These are phyloP conservation scores for Zaprionus camerounensis DNA, from an alignment of 1,140 invertebrate species.

Conservation along the genomic window DNA sequence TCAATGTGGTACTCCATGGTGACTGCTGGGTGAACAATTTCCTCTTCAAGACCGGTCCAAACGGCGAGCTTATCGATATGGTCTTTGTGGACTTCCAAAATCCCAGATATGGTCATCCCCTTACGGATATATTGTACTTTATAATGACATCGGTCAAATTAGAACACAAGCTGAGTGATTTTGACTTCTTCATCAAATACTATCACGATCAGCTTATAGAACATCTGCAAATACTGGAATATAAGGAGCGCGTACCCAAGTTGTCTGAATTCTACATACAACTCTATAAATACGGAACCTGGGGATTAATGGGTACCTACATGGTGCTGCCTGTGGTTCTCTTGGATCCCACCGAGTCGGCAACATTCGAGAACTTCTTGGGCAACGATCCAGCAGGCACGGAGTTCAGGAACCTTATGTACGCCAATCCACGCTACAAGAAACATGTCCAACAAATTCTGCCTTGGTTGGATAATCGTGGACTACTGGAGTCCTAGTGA, in stretches of 20 bases:
- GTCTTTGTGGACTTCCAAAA: slow-evolving; percentile 75
- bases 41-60: slow-evolving; percentile 85
- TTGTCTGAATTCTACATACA: slow-evolving; percentile 65
- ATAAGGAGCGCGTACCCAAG: slow-evolving; percentile 42
- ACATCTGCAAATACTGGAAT: slow-evolving; percentile 62
- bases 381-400: slow-evolving; percentile 16
- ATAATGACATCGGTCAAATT: slow-evolving; percentile 67
- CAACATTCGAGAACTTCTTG: slow-evolving; percentile 72
- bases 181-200: slow-evolving; percentile 68
- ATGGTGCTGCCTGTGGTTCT: slow-evolving; percentile 65
- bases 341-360: slow-evolving; percentile 55
- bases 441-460: slow-evolving; percentile 57
- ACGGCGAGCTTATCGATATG: slow-evolving; percentile 74
- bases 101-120: slow-evolving; percentile 60
- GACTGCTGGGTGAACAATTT: slow-evolving; percentile 89
- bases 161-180: slow-evolving; percentile 65
- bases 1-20: slow-evolving; percentile 87
- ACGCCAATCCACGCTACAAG: slow-evolving; percentile 51
- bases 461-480: slow-evolving; percentile 77
- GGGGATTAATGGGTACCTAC: slow-evolving; percentile 40
- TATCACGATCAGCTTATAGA: slow-evolving; percentile 68
- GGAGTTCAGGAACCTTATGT: slow-evolving; percentile 64
- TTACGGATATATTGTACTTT: slow-evolving; percentile 64
- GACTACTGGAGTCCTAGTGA: slow-evolving; percentile 61
- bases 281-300: slow-evolving; percentile 55